These are phyloP conservation scores for Coracias cyanogaster DNA, from an alignment of 2,797 vertebrate species.

Conservation along the genomic window DNA sequence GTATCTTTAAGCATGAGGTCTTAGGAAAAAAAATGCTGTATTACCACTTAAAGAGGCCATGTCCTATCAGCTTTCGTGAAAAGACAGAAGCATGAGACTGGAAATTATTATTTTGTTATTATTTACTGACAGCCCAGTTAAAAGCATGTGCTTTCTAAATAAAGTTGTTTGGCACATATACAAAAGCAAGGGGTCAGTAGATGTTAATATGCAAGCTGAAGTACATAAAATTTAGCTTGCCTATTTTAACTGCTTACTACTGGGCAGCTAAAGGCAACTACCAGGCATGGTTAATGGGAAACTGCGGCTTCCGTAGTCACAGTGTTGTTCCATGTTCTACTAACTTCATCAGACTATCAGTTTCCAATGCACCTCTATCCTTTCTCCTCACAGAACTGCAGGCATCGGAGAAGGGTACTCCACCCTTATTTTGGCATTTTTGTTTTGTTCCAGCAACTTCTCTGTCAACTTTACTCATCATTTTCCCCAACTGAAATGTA, in stretches of 20 bases:
- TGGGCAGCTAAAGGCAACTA: background rate
- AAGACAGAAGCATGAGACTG: background rate
- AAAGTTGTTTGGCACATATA: background rate
- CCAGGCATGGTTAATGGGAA: background rate
- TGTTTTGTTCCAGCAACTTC: conserved; percentile 13
- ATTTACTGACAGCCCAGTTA: background rate
- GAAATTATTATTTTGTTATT: background rate
- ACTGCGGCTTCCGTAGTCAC: background rate
- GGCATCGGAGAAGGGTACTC: background rate
- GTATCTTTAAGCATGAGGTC: background rate
- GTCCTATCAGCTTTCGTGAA: background rate
- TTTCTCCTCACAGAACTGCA: background rate
- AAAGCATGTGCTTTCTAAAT: background rate
- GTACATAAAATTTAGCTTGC: background rate
- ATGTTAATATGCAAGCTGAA: background rate
- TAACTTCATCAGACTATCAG: background rate
- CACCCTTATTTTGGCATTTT: background rate
- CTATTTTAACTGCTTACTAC: background rate
- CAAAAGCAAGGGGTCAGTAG: background rate
- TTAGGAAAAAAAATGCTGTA: background rate
- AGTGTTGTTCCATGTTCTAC: background rate
- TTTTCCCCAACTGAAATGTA: background rate
- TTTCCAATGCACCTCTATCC: background rate
- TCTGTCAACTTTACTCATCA: background rate
- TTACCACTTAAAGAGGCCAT: background rate